A percentile compares a stretch with the other conserved stretches of the same genome.
These are phyloP conservation scores for Nycticorax nycticorax DNA, from an alignment of 2,113 vertebrate genomes.

Conservation along the genomic window DNA sequence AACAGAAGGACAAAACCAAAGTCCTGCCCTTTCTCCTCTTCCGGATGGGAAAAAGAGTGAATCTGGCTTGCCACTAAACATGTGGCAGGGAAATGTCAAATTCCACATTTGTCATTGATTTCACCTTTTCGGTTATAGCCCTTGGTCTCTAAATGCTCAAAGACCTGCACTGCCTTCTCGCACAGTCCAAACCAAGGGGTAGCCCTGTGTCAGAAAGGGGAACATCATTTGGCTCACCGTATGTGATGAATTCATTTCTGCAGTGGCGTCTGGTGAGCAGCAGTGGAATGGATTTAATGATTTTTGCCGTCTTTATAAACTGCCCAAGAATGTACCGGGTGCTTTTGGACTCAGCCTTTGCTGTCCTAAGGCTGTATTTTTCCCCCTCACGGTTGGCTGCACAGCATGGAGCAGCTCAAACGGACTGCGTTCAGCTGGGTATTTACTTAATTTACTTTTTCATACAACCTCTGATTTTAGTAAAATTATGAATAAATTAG, in stretches of 20 bases:
- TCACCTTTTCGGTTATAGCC: not conserved
- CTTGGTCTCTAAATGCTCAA: not conserved
- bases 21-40: not conserved
- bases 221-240: not conserved
- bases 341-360: not conserved
- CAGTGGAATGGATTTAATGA: not conserved
- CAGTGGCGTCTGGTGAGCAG: not conserved
- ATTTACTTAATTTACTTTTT: slow-evolving; percentile 43
- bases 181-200: not conserved
- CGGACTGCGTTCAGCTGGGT: slow-evolving; percentile 5
- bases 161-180: not conserved
- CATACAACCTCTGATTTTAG: not conserved
- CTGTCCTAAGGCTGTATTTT: not conserved
- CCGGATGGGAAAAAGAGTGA: not conserved
- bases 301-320: slow-evolving; percentile 24
- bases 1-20: not conserved
- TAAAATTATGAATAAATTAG: slow-evolving; percentile 34
- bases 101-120: not conserved
- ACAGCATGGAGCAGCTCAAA: not conserved
- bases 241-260: not conserved
- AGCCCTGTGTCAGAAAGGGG: not conserved
- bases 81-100: rapidly evolving
- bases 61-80: not conserved
- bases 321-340: not conserved
- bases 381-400: not conserved